Conservation (phyloP, 2,113 vertebrate genomes). For the Gambusia affinis region DNA sequence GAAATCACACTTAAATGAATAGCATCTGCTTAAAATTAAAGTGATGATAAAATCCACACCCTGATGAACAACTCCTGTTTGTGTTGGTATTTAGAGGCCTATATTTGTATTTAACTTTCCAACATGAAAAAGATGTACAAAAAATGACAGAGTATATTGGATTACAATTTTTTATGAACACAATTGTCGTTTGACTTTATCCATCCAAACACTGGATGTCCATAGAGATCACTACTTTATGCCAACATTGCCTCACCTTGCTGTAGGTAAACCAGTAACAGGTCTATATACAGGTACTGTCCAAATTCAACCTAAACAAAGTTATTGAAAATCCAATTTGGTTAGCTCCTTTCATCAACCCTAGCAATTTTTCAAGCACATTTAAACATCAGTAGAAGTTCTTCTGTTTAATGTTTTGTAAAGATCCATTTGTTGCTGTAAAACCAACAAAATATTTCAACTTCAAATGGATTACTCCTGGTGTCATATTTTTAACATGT, state of each 20-base stretch:
- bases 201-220: too few species aligned
- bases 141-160: too few species aligned
- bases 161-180: too few species aligned
- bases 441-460: not conserved
- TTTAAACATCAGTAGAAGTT: not conserved
- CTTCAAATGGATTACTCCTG: not conserved
- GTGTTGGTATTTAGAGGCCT: too few species aligned
- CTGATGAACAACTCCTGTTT: too few species aligned
- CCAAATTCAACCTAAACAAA: not conserved
- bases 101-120: too few species aligned
- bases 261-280: too few species aligned
- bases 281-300: not conserved
- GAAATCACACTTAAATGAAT: not conserved
- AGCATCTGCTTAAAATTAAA: not conserved
- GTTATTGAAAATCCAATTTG: not conserved
- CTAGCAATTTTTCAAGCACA: not conserved
- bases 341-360: not conserved
- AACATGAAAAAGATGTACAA: too few species aligned
- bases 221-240: not conserved
- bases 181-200: too few species aligned
- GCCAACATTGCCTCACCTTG: too few species aligned
- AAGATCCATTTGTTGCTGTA: not conserved
- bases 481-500: not conserved
- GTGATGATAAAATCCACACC: too few species aligned
- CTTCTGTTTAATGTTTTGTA: not conserved